phyloP scores from a whole-genome alignment of 2,797 vertebrate genomes.

The Monodelphis domestica region DNA sequence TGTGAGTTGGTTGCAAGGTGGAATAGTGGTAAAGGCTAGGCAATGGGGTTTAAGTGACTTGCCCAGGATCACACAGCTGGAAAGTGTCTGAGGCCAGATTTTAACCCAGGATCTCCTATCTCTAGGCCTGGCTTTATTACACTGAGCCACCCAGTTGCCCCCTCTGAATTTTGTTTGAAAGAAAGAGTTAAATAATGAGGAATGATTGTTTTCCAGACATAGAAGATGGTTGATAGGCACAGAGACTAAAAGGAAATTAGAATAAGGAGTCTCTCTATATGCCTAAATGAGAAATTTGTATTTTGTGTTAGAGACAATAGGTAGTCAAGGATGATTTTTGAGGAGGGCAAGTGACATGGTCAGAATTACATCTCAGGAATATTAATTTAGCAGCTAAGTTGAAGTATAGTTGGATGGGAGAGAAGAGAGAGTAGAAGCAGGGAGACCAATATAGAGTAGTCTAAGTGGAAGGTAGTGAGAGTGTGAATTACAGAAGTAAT shows the following conservation, averaged over 20 bases:
- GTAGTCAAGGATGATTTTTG: background rate
- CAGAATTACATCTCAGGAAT: background rate
- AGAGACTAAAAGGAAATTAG: background rate
- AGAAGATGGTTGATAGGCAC: background rate
- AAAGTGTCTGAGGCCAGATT: too few species aligned
- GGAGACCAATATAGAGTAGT: background rate
- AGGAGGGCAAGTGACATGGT: background rate
- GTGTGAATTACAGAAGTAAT: background rate
- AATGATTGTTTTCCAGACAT: background rate
- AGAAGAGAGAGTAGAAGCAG: background rate
- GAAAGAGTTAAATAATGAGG: background rate
- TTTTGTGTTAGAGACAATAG: background rate
- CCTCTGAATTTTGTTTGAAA: background rate
- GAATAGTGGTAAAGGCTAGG: too few species aligned
- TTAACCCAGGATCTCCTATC: too few species aligned
- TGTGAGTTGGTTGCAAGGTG: too few species aligned
- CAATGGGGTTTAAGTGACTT: too few species aligned
- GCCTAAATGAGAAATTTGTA: background rate
- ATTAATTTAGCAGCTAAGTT: background rate
- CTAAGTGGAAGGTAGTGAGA: background rate
- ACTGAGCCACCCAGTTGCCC: too few species aligned
- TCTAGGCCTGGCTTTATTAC: too few species aligned
- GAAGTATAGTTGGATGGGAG: background rate
- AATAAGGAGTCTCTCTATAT: background rate
- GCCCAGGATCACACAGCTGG: too few species aligned